Conservation (phyloP, 2,113 vertebrate genomes). For the Hepsetus odoe region DNA sequence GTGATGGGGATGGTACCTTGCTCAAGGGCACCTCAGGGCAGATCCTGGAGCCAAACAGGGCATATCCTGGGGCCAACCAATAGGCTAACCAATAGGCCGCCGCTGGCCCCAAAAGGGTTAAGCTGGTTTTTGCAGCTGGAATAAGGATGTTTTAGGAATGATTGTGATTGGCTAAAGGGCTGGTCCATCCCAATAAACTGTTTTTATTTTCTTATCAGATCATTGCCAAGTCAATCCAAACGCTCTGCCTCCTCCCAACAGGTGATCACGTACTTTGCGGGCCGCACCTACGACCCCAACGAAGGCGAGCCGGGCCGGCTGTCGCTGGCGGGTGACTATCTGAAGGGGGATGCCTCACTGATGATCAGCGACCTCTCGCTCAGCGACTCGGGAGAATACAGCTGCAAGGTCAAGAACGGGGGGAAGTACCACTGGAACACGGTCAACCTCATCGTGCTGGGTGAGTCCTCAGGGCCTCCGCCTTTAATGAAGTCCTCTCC, state of each 20-base stretch:
- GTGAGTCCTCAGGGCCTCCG: slow-evolving; percentile 70
- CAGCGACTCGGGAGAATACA: slow-evolving; percentile 88
- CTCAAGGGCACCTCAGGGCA: no score
- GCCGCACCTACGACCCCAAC: slow-evolving; percentile 79
- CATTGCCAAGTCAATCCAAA: no score
- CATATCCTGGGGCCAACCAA: no score
- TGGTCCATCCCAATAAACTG: no score
- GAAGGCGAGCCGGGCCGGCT: slow-evolving; percentile 81
- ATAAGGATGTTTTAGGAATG: no score
- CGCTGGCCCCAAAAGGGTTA: no score
- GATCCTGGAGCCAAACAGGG: no score
- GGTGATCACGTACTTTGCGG: slow-evolving; percentile 90
- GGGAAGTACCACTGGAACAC: slow-evolving; percentile 86
- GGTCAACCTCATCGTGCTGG: slow-evolving; percentile 86
- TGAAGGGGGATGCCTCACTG: slow-evolving; percentile 87
- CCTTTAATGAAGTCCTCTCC: slow-evolving; percentile 27
- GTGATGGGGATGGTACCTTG: no score
- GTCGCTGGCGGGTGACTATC: slow-evolving; percentile 86
- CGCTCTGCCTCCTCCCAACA: slow-evolving; percentile 53
- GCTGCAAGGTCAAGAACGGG: slow-evolving; percentile 91
- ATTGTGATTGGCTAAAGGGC: no score
- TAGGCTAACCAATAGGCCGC: no score
- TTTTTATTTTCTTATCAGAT: no score
- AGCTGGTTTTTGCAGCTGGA: no score
- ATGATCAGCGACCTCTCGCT: slow-evolving; percentile 85